Base-by-base conservation (phyloP, 2,113 vertebrate genomes). In the Solea solea region DNA sequence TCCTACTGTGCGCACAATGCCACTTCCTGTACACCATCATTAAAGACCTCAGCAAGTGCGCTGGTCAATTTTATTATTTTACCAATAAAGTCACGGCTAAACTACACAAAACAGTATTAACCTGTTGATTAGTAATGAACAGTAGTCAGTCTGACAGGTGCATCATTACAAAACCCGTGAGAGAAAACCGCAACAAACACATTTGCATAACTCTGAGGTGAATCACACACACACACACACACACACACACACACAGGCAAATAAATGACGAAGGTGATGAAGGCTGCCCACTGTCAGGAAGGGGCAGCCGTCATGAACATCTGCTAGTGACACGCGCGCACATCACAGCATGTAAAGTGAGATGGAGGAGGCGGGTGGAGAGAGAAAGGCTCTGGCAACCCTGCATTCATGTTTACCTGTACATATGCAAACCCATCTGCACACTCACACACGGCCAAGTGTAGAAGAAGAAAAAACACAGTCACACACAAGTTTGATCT, bases 271-370 rank as follows among this genome's bases (percentile, higher is more conserved):
- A 34, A 53, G 68, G 64, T 66, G 67, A 80, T 46, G 64, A 69
- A 63, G 66, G 54, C 68, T 55, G 69, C 79, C 77, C 60, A 67
- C 64, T 57, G 80, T 83, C 76, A 76, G 41, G 44, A 76, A 14
- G 78, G 68, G 69, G 60, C 60, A 59, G 55, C 66, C 69, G 77
- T 66, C n/a, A 77, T 56, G 72, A 89, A 84, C 86, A 90, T 86
- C 86, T 91, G 82, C 78, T 84, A 1, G 4, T 80, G 66, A 80
- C 73, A 78, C 66, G 56, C 9, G 21, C 27, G 21, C 58, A 50
- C 63, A 82, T 27, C 75, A 14, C 69, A 75, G 69, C 68, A 73
- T 74, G 80, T 27, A 71, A 62, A 70, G 49, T 9, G 1, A 52
- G 21, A 72, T 11, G 56, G 56, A 72, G 45, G 53, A 77, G 51